phyloP scores from a whole-genome alignment of 2,888 invertebrate species.

The Ligdia adustata region DNA sequence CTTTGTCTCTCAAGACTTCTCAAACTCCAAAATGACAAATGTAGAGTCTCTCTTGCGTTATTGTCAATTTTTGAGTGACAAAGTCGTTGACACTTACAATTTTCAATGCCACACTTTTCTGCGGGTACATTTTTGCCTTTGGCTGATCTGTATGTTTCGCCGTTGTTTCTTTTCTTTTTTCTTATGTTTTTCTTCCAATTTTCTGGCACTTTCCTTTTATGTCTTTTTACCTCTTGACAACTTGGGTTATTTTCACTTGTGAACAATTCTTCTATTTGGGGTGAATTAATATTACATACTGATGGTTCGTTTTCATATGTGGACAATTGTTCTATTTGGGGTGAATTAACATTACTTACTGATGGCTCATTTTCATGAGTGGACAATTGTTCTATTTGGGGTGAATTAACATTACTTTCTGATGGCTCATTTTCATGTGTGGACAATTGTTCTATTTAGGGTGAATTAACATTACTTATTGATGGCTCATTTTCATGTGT shows the following conservation, averaged over 20 bases:
- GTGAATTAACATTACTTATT: conserved; percentile 1
- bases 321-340: not conserved
- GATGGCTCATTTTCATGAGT: too few relatives aligned
- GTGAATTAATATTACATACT: conserved; percentile 1
- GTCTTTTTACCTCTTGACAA: conserved; percentile 1
- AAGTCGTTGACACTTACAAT: conserved; percentile 20
- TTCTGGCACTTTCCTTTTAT: conserved; percentile 21
- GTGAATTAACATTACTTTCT: conserved; percentile 1
- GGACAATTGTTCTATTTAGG: conserved; percentile 5
- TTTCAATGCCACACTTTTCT: conserved; percentile 16
- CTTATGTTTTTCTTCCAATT: conserved; percentile 13
- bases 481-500: not conserved
- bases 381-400: conserved; percentile 2
- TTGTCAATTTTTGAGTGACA: conserved; percentile 26
- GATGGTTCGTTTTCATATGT: not conserved
- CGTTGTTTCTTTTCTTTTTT: not conserved
- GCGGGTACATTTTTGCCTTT: conserved; percentile 16
- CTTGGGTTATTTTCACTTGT: conserved; percentile 1
- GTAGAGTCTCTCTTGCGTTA: conserved; percentile 22
- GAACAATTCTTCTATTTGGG: conserved; percentile 7
- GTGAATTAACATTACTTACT: not conserved
- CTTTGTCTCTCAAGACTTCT: not conserved
- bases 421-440: conserved; percentile 3
- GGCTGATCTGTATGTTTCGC: not conserved
- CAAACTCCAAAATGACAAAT: conserved; percentile 3